A percentile compares a stretch with the other conserved stretches of the same genome.
These are phyloP conservation scores for Thaleichthys pacificus DNA, from an alignment of 2,797 vertebrate genomes.

Conservation along the genomic window DNA sequence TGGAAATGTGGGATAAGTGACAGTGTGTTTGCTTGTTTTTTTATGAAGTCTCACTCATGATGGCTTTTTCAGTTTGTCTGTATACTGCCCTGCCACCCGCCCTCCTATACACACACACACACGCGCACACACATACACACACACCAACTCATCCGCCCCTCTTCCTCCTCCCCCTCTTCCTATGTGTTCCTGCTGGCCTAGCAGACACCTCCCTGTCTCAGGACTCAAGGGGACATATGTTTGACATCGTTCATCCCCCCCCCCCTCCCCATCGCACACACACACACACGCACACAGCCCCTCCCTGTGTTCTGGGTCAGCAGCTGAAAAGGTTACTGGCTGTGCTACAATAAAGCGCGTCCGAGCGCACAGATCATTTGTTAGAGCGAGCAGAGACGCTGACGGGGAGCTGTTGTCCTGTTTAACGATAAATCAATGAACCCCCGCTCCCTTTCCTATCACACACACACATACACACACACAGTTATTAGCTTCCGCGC, in stretches of 20 bases:
- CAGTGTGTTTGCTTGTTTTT: slow-evolving; percentile 29
- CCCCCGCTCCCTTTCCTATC: slow-evolving; percentile 38
- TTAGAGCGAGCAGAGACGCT: slow-evolving; percentile 77
- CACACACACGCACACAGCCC: slow-evolving; percentile 35
- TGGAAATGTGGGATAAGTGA: slow-evolving; percentile 64
- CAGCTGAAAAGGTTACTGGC: slow-evolving; percentile 95
- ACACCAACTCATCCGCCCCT: slow-evolving; percentile 6
- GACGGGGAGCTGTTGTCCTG: slow-evolving; percentile 79
- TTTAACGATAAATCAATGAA: slow-evolving; percentile 80
- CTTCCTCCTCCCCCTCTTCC: slow-evolving; percentile 36
- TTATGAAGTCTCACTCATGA: slow-evolving; percentile 47
- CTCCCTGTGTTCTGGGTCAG: slow-evolving; percentile 87
- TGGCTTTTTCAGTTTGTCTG: slow-evolving; percentile 57
- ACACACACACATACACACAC: slow-evolving; percentile 9
- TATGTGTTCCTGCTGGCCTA: slow-evolving; percentile 13
- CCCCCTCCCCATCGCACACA: slow-evolving; percentile 1
- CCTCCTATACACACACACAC: slow-evolving; percentile 25
- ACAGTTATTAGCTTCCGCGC: slow-evolving; percentile 61
- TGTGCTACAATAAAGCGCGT: slow-evolving; percentile 89
- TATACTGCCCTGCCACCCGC: slow-evolving; percentile 45
- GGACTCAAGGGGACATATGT: slow-evolving; percentile 87
- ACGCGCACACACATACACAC: slow-evolving; percentile 8
- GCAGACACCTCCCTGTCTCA: slow-evolving; percentile 67
- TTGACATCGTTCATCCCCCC: slow-evolving; percentile 72
- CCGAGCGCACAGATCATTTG: slow-evolving; percentile 88